phyloP scores from a whole-genome alignment of 1,140 invertebrate genomes.

The Lucilia sericata region DNA sequence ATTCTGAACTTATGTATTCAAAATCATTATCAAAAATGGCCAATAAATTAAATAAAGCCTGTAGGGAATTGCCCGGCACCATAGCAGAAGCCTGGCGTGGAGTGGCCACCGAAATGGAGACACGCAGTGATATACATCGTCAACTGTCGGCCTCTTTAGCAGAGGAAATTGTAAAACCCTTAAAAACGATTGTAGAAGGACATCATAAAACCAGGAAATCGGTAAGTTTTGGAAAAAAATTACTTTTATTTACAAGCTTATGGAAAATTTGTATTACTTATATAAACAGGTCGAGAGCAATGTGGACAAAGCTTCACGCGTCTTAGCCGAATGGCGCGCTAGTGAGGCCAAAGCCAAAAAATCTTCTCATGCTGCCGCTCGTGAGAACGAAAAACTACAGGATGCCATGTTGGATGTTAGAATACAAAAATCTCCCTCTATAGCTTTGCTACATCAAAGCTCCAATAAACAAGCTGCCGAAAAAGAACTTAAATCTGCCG shows the following conservation, averaged over 20 bases:
- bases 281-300: conserved; percentile 76
- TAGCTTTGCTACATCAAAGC: conserved; percentile 68
- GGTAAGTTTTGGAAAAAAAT: conserved; percentile 65
- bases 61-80: conserved; percentile 82
- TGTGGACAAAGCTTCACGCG: conserved; percentile 88
- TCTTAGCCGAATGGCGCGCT: conserved; percentile 84
- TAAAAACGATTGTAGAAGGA: conserved; percentile 77
- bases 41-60: conserved; percentile 85
- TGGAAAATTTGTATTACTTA: no score
- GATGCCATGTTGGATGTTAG: conserved; percentile 74
- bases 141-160: conserved; percentile 80
- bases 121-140: conserved; percentile 88
- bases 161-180: conserved; percentile 91
- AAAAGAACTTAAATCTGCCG: conserved; percentile 68
- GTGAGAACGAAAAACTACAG: conserved; percentile 90
- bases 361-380: conserved; percentile 82
- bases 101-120: conserved; percentile 90
- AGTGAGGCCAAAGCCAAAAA: conserved; percentile 89
- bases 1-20: conserved; percentile 89
- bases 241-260: not conserved
- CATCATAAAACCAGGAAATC: conserved; percentile 83
- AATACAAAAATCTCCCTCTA: conserved; percentile 67
- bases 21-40: conserved; percentile 90
- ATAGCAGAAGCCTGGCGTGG: conserved; percentile 90
- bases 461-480: conserved; percentile 64